These are phyloP conservation scores for Teleogryllus occipitalis DNA, from an alignment of 1,140 invertebrate species.

Conservation along the genomic window DNA sequence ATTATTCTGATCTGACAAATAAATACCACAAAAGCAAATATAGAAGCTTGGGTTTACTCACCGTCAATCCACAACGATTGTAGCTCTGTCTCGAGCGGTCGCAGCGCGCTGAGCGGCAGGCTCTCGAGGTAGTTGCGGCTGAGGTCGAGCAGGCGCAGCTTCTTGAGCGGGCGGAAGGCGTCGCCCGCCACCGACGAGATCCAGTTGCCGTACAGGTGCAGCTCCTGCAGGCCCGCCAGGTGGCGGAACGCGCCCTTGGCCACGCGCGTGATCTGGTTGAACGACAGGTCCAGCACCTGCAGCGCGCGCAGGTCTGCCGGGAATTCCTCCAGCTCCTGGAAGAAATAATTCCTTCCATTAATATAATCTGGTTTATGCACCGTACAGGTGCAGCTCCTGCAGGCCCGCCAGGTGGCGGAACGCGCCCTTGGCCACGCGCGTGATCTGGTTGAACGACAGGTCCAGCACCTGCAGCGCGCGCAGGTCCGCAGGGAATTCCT, in stretches of 20 bases:
- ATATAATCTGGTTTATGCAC: too few relatives aligned
- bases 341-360: too few relatives aligned
- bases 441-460: slow-evolving; percentile 74
- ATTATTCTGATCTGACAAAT: too few relatives aligned
- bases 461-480: slow-evolving; percentile 68
- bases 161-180: slow-evolving; percentile 69
- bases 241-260: slow-evolving; percentile 58
- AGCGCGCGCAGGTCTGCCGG: slow-evolving; percentile 37
- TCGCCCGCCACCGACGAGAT: slow-evolving; percentile 68
- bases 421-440: slow-evolving; percentile 61
- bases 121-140: slow-evolving; percentile 76
- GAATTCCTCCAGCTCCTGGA: slow-evolving; percentile 71
- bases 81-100: slow-evolving; percentile 70
- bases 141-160: slow-evolving; percentile 69
- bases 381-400: slow-evolving; percentile 59
- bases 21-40: too few relatives aligned
- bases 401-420: slow-evolving; percentile 37
- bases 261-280: slow-evolving; percentile 71
- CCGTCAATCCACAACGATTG: slow-evolving; percentile 66
- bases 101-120: slow-evolving; percentile 65
- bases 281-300: slow-evolving; percentile 71
- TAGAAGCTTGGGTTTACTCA: not conserved
- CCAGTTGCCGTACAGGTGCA: slow-evolving; percentile 74
- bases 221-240: slow-evolving; percentile 59
- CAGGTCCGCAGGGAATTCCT: slow-evolving; percentile 72